Base-by-base conservation (phyloP, 2,888 invertebrate genomes). In the Trileptium ribeirensis region DNA sequence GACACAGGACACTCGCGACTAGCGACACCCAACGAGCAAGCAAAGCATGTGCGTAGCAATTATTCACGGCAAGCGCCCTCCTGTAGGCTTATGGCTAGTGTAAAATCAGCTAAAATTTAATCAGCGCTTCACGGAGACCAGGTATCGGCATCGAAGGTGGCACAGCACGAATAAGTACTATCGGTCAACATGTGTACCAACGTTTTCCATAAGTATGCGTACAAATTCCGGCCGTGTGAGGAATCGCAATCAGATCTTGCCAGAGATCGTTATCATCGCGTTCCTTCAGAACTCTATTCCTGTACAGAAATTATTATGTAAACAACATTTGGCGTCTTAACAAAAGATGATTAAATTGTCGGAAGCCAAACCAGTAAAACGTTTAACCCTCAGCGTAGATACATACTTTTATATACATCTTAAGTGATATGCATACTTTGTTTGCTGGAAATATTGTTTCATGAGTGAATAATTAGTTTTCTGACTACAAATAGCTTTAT, bases 241-340 rank as follows among this genome's bases (percentile, higher is more conserved):
- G 0, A 37, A 78, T 36, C 85, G 93, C 92, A 81, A 98, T 95
- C 31, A 98, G 91, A 88, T 96, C 94, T 79, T 90, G 89, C 98
- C 98, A 98, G 34, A 98, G 90, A 87, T 97, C 97, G 37, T 92
- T 92, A 89, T 97, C 97, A 86, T 96, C 94, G 87, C 97, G 95
- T 87, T 97, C 96, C 89, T 96, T 96, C 97, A 98, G 90, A 98
- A 98, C 81, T 93, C 93, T 80, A 99, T 96, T 0, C 98, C 98
- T 90, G 24, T 86, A 85, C 29, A 36, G 2, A 78, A 34, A 15
- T 33, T 33, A 33, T 70, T 31, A 70, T n/a, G 3, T 8, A 70
- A 70, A 15, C 74, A 3, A 70, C 74, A 34, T 70, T 34, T 15
- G 3, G 74, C 3, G 74, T n/a, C 15, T 19, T n/a, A 64, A n/a